phyloP scores from a whole-genome alignment of 1,140 invertebrate species.

The Magallana gigas region DNA sequence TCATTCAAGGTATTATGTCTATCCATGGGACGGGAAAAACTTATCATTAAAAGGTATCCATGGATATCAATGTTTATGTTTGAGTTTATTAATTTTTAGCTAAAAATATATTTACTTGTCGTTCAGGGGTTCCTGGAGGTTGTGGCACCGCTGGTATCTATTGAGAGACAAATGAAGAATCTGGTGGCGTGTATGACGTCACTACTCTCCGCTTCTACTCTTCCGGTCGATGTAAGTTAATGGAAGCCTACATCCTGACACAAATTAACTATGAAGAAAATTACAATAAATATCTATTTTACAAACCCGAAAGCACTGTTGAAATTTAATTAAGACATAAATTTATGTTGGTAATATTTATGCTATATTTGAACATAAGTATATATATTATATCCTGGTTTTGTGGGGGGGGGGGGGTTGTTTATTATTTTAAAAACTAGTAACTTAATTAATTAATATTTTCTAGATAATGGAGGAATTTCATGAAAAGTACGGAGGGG shows the following conservation, averaged over 20 bases:
- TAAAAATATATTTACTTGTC: not conserved
- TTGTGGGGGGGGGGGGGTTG: no score
- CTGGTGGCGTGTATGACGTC: conserved; percentile 69
- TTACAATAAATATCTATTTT: no score
- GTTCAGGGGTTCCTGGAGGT: conserved; percentile 70
- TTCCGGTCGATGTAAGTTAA: conserved; percentile 63
- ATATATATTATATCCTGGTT: no score
- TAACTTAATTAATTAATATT: not conserved
- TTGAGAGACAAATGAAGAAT: conserved; percentile 70
- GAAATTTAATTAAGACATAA: no score
- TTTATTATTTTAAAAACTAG: no score
- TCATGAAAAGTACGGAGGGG: conserved; percentile 64
- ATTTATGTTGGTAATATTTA: no score
- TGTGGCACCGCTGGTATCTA: conserved; percentile 69
- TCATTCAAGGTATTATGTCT: conserved; percentile 64
- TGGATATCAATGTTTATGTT: no score
- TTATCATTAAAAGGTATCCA: not conserved
- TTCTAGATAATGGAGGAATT: conserved; percentile 70
- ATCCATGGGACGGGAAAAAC: not conserved
- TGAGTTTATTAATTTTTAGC: no score
- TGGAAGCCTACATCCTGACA: no score
- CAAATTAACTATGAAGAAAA: no score
- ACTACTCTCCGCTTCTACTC: conserved; percentile 68
- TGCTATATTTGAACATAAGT: no score
- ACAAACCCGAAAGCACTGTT: no score